Evolutionary conservation across 1,140 invertebrate species (phyloP).

Genomic region (Bicyclus anynana): DNA sequence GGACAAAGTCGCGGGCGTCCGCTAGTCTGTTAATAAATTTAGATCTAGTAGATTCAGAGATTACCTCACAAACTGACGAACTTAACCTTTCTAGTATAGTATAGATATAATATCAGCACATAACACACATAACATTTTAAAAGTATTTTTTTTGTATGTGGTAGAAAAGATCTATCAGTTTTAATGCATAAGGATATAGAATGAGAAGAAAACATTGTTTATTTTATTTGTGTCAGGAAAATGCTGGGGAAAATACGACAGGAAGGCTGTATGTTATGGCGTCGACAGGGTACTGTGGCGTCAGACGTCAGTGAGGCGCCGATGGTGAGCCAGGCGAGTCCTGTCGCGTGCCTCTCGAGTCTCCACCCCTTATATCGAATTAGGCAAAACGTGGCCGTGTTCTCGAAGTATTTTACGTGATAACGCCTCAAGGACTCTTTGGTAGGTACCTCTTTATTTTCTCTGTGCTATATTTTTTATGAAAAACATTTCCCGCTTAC

Average conservation of each 20-base stretch:
- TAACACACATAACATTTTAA: too few relatives aligned
- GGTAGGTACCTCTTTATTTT: background rate
- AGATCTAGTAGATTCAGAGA: too few relatives aligned
- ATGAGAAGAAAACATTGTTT: background rate
- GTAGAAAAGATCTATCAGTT: too few relatives aligned
- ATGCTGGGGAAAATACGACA: background rate
- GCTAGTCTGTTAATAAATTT: too few relatives aligned
- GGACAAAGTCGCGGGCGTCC: too few relatives aligned
- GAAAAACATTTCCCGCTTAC: background rate
- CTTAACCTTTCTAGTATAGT: too few relatives aligned
- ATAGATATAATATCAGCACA: too few relatives aligned
- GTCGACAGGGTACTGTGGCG: background rate
- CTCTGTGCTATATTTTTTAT: background rate
- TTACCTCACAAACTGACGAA: too few relatives aligned
- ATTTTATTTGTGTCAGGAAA: background rate
- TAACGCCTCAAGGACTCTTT: background rate
- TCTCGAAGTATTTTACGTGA: slow-evolving; percentile 3
- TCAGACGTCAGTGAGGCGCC: slow-evolving; percentile 9
- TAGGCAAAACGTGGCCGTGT: slow-evolving; percentile 2
- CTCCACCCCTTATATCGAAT: background rate
- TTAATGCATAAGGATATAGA: background rate
- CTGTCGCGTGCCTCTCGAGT: background rate
- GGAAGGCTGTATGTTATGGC: slow-evolving; percentile 9
- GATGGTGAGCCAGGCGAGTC: background rate
- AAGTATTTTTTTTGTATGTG: too few relatives aligned